Base-by-base conservation (phyloP, 2,888 invertebrate genomes). In the Nymphalis c-album region DNA sequence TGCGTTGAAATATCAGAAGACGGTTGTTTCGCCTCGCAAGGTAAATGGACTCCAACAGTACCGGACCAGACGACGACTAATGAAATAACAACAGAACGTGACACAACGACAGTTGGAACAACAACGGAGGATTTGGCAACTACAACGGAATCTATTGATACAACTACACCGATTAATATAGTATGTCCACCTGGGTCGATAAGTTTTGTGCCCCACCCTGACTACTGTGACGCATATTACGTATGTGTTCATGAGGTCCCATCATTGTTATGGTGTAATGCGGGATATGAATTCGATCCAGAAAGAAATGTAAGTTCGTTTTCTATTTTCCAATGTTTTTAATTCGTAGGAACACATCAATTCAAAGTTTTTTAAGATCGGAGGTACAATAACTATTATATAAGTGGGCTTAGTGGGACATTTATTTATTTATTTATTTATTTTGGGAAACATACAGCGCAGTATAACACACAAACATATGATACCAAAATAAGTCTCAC, bases 221-320 rank as follows among this genome's bases (percentile, higher is more conserved):
- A 71, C 17, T 31, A 60, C 0, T 77, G 77, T 40, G 72, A 74
- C 18, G 63, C 71, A 7, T 77, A 73, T 62, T 76, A 71, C 59
- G 68, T 73, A 18, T 77, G 77, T 22, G 59, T 69, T 13, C 71
- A 68, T 18, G 76, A 75, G 3, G 57, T 57, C 6, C 68, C 73
- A 7, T 67, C 75, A 16, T 60, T 66, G 10, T 58, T 72, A 8
- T 71, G 71, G 40, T 77, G 77, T 70, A 69, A 65, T 20, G 59
- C 64, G 31, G 77, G 78, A 50, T 22, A 67, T 17, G 77, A 77
- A 69, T 78, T 73, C 64, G 71, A 78, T 57, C 65, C 68, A 1
- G 7, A 55, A 5, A 7, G 8, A 55, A 31, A 16, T 35, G 17
- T 55, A n/a, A 31, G 55, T 31, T 40, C 5, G 6, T 6, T 31